Evolutionary conservation across 2,888 invertebrate species (phyloP).

Genomic region (Epistrophe grossulariae): DNA sequence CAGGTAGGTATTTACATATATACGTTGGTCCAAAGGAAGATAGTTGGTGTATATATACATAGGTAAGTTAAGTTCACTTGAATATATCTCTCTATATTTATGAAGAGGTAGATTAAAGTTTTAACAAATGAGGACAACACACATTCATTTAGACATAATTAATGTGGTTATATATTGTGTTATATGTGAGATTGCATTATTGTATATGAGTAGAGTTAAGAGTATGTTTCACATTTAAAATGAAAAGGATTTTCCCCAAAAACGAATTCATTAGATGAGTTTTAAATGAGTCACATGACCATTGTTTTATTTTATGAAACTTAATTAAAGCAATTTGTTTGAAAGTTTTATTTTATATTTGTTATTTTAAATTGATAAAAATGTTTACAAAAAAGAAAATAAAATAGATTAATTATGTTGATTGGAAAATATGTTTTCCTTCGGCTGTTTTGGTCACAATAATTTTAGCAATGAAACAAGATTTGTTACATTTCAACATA

Average conservation of each 20-base stretch:
- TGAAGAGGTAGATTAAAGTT: constrained; percentile 19
- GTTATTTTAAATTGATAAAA: constrained; percentile 2
- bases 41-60: no score
- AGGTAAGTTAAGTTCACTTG: no score
- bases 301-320: constrained; percentile 22
- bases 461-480: no score
- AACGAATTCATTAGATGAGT: constrained; percentile 48
- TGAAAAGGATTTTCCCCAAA: constrained; percentile 49
- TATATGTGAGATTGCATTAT: neutral
- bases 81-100: neutral
- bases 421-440: no score
- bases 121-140: constrained; percentile 30
- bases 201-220: no score
- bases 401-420: no score
- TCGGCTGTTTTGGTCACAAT: no score
- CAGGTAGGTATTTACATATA: constrained; percentile 40
- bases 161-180: constrained; percentile 1
- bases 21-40: no score
- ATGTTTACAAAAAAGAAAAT: no score
- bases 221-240: neutral
- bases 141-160: constrained; percentile 26
- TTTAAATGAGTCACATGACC: constrained; percentile 55
- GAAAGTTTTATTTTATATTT: constrained; percentile 18
- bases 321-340: constrained; percentile 25
- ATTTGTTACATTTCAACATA: no score